These are phyloP conservation scores for Atta cephalotes DNA, from an alignment of 1,140 invertebrate genomes.

Conservation along the genomic window DNA sequence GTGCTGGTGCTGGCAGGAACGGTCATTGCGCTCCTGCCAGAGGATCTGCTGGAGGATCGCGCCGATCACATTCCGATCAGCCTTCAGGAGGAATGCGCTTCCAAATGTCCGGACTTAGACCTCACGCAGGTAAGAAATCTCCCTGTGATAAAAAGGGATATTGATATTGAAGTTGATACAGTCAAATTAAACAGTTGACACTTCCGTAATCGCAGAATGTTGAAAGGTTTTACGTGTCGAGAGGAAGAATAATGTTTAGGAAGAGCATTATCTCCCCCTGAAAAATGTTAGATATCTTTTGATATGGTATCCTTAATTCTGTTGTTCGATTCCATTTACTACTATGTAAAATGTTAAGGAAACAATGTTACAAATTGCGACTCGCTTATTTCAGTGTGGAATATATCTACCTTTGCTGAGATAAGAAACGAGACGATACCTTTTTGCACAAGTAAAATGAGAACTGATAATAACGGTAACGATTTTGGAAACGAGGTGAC, in stretches of 20 bases:
- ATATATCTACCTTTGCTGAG: not conserved
- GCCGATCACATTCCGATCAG: slow-evolving; percentile 62
- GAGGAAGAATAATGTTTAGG: not conserved
- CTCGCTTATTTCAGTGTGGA: not conserved
- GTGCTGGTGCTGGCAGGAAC: slow-evolving; percentile 78
- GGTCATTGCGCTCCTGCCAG: slow-evolving; percentile 77
- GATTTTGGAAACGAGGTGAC: not conserved
- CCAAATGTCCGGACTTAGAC: slow-evolving; percentile 82
- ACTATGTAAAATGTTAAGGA: not conserved
- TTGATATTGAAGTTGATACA: not conserved
- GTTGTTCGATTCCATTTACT: not conserved
- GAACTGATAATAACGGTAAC: not conserved
- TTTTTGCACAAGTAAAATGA: not conserved
- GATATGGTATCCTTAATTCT: not conserved
- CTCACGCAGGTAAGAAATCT: slow-evolving; percentile 78
- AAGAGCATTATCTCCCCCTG: not conserved
- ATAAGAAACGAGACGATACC: slow-evolving; percentile 7
- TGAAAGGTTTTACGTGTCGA: not conserved
- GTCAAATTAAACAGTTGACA: not conserved
- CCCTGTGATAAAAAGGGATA: not conserved
- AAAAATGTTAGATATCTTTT: not conserved
- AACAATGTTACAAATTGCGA: not conserved
- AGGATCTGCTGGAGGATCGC: slow-evolving; percentile 74
- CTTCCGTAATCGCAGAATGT: not conserved
- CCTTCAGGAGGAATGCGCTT: slow-evolving; percentile 82